These are phyloP conservation scores for Phrynosoma blainvillii DNA, from an alignment of 2,113 vertebrate species.

Conservation along the genomic window DNA sequence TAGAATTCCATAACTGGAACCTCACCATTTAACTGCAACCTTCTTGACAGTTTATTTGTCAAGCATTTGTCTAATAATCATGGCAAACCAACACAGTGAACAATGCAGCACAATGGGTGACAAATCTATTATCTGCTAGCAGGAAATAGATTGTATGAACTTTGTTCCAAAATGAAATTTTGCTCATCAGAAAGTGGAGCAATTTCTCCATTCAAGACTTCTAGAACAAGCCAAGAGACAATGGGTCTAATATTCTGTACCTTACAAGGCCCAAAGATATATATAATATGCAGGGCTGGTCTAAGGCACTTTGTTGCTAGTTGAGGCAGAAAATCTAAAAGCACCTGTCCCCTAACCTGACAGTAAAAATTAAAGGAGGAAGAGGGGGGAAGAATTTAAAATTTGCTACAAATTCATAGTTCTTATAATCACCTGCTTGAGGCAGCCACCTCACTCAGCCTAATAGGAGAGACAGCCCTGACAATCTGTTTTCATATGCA, in stretches of 20 bases:
- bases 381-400: background rate
- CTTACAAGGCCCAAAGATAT: background rate
- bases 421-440: background rate
- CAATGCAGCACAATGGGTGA: background rate
- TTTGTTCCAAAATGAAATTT: background rate
- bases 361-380: background rate
- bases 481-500: too few species aligned
- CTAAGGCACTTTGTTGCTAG: too few species aligned
- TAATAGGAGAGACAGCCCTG: too few species aligned
- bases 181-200: background rate
- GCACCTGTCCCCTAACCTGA: too few species aligned
- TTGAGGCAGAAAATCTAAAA: too few species aligned
- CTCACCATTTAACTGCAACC: background rate
- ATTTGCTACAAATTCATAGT: background rate
- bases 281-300: background rate
- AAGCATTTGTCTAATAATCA: constrained; percentile 5
- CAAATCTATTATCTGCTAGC: constrained; percentile 2
- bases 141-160: background rate
- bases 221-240: constrained; percentile 6
- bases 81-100: background rate
- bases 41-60: background rate
- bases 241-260: background rate
- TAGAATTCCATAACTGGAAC: background rate
- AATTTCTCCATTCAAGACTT: background rate
- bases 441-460: too few species aligned